phyloP scores from a whole-genome alignment of 2,888 invertebrate species.

The Drosophila anomalata region DNA sequence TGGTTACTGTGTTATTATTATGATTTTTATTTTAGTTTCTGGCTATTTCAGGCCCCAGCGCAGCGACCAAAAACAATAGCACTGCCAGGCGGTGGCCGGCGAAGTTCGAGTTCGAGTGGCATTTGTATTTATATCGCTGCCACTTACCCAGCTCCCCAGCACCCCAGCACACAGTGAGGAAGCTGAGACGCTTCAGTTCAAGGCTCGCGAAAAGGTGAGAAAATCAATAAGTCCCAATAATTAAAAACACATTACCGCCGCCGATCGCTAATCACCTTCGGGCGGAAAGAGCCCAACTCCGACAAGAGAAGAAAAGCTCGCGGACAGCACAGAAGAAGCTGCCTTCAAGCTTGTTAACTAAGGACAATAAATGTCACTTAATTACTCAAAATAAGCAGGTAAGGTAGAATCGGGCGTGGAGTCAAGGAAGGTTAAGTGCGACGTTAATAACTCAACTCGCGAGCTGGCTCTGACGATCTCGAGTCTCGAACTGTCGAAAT shows the following conservation, averaged over 20 bases:
- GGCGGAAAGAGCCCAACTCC: constrained; percentile 4
- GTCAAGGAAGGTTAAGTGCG: constrained; percentile 18
- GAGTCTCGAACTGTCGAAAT: background rate
- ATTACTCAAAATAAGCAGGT: constrained; percentile 23
- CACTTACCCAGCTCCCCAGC: background rate
- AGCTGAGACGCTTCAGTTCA: constrained; percentile 39
- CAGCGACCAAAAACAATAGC: constrained; percentile 13
- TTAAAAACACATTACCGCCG: constrained; percentile 64
- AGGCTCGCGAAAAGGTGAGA: constrained; percentile 51
- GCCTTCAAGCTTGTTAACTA: constrained; percentile 28
- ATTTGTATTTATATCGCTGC: background rate
- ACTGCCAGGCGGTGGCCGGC: background rate
- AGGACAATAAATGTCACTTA: constrained; percentile 45
- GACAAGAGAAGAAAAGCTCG: background rate
- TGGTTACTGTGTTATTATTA: constrained; percentile 42
- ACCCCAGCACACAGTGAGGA: no score
- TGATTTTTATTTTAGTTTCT: constrained; percentile 25
- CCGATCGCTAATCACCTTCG: constrained; percentile 29
- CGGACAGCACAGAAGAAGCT: background rate
- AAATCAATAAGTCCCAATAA: constrained; percentile 70
- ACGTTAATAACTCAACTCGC: background rate
- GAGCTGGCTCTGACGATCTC: background rate
- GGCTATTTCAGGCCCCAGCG: constrained; percentile 13
- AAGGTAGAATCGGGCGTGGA: background rate
- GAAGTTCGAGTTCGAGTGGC: constrained; percentile 16